Base-by-base conservation (phyloP, 2,113 vertebrate genomes). In the Euleptes europaea region DNA sequence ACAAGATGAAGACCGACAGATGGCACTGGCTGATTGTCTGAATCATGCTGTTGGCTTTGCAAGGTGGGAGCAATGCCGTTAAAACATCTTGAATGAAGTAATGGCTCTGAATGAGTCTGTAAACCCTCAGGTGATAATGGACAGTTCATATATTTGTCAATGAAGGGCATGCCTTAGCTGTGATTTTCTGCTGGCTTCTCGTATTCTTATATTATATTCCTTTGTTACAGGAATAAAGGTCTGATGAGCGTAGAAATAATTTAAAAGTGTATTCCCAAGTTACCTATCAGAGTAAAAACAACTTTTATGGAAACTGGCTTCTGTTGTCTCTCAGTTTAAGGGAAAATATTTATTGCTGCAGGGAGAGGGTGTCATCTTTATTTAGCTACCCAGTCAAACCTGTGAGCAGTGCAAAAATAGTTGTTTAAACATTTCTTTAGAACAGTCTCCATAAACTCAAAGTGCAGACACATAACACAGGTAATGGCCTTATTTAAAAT, bases 31-130 rank as follows among this genome's bases (percentile, higher is more conserved):
- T 15, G 98, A 99, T 94, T 98, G 98, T 71, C 97, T 99, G 83
- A 97, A 98, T 94, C 98, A 99, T 54, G 98, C 99, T 0, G 98
- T 99, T 87, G 98, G 98, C 31, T 99, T 99, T 91, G 98, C 97
- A 94, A 99, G 99, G 99, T 99, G 92, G 82, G 94, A 90, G 31
- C 73, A 88, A 63, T 69, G 40, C 51, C 35, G 51, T 47, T 87
- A 82, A 90, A 89, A 89, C 74, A 17, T 57, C 31, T 40, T 72
- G 19, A 84, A 42, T 63, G 35, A 1, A 49, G 44, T 44, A 80
- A 47, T 51, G 10, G 42, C 9, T 69, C 66, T 33, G 44, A 9
- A n/a, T 14, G 78, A 12, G 40, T 74, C 38, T 49, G 72, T 47
- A 74, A 74, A n/a, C 71, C 12, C 40, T 5, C 31, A 33, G 42